phyloP scores from a whole-genome alignment of 2,113 vertebrate genomes.

The Myotis yumanensis region DNA sequence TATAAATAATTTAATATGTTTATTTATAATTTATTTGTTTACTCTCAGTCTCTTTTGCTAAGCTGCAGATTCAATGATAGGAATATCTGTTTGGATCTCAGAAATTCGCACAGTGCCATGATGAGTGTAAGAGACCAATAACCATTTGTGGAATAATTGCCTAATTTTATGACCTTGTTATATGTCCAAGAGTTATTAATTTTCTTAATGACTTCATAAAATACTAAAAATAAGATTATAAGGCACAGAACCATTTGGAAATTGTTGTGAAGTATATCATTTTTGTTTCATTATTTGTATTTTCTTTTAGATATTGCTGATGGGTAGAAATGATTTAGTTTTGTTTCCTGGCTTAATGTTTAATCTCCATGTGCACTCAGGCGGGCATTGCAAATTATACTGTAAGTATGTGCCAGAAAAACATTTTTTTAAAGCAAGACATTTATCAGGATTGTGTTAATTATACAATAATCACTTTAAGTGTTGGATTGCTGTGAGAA shows the following conservation, averaged over 20 bases:
- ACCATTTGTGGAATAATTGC: neutral
- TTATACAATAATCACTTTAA: neutral
- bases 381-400: neutral
- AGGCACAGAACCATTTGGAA: neutral
- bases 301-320: neutral
- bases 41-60: neutral
- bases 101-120: neutral
- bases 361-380: neutral
- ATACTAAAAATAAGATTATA: neutral
- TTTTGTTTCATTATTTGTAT: neutral
- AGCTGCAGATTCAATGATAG: neutral
- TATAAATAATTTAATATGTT: neutral
- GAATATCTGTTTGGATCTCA: neutral
- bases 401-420: neutral
- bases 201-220: neutral
- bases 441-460: neutral
- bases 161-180: neutral
- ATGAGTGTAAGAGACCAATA: neutral
- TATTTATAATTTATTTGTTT: neutral
- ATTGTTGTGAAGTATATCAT: neutral
- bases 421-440: neutral
- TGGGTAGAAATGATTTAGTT: neutral
- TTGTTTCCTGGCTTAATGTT: neutral
- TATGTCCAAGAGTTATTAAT: neutral
- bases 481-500: neutral